Base-by-base conservation (phyloP, 2,888 invertebrate genomes). In the Epirrhoe alternata region DNA sequence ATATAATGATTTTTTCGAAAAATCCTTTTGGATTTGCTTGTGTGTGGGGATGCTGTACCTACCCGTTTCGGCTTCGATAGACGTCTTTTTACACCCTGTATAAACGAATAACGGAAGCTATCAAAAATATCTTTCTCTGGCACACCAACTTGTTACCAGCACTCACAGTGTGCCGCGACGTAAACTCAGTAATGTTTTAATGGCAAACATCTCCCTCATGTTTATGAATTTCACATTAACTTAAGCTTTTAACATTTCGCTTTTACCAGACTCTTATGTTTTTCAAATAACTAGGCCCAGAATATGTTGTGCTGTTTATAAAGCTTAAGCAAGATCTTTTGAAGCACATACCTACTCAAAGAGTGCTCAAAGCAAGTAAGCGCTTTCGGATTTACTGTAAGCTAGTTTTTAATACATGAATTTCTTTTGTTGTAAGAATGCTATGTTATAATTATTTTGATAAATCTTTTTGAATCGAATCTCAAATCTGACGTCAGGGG, bases 161-260 rank as follows among this genome's bases (percentile, higher is more conserved):
- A 67, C 69, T 71, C 66, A 61, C 61, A 67, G 63, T 69, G 57
- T 65, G 56, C 69, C 60, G 53, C 62, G 64, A 67, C 63, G 69
- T 62, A 71, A 67, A 69, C 73, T 66, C 61, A 47, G 67, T 72
- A 75, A 74, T 73, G 66, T 69, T 71, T 72, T 71, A 72, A 75
- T 71, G 72, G 70, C 60, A 66, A 69, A 66, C 69, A 68, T 73
- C 66, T 64, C 50, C n/a, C 59, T 71, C 73, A 66, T 73, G 68
- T 70, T 74, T 72, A 73, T 75, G 70, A 75, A 75, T 70, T 72
- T 73, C 71, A 70, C 70, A 73, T 73, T 69, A 68, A 70, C 65
- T 66, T 66, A 59, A 68, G 71, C 69, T 63, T 66, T 70, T 75
- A 70, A 65, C 69, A 69, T 72, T 72, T 69, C 63, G 38, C 65